Conservation (phyloP, 2,888 invertebrate genomes). For the Eumerus sabulonum region DNA sequence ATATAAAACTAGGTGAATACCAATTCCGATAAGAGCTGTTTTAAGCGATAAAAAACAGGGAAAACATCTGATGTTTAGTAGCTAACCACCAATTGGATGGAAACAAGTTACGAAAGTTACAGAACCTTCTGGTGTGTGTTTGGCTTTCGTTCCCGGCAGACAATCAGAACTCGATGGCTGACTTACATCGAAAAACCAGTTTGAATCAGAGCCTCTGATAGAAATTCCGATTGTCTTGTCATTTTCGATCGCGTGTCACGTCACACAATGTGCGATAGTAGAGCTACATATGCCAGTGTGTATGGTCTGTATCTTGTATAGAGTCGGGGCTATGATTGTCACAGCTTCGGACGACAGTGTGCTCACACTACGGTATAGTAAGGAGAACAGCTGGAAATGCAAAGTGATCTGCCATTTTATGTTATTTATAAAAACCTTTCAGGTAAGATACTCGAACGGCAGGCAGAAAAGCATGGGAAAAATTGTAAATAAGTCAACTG, state of each 20-base stretch:
- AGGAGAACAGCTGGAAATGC: constrained; percentile 32
- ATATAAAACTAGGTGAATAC: constrained; percentile 46
- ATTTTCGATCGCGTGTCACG: constrained; percentile 65
- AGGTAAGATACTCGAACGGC: constrained; percentile 33
- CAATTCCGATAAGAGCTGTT: constrained; percentile 49
- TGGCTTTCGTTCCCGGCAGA: too few relatives aligned
- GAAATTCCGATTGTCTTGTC: constrained; percentile 59
- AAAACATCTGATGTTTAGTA: constrained; percentile 2
- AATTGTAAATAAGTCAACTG: constrained; percentile 33
- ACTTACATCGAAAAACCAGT: constrained; percentile 53
- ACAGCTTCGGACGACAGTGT: neutral
- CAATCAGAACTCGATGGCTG: constrained; percentile 19
- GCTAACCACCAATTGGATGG: too few relatives aligned
- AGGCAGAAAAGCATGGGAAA: constrained; percentile 11
- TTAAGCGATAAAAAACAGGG: constrained; percentile 45
- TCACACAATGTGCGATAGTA: constrained; percentile 48
- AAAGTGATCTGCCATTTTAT: constrained; percentile 11
- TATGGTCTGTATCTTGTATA: neutral
- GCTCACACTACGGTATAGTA: neutral
- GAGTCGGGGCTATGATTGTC: neutral
- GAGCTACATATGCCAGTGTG: too few relatives aligned
- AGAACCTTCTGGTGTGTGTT: too few relatives aligned
- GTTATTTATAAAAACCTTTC: constrained; percentile 21
- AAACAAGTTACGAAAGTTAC: too few relatives aligned
- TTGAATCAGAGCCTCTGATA: constrained; percentile 53